Percentiles rank a stretch among this genome's conserved stretches.
Evolutionary conservation across 2,888 invertebrate genomes (phyloP).

Genomic region (Metalampra italica): DNA sequence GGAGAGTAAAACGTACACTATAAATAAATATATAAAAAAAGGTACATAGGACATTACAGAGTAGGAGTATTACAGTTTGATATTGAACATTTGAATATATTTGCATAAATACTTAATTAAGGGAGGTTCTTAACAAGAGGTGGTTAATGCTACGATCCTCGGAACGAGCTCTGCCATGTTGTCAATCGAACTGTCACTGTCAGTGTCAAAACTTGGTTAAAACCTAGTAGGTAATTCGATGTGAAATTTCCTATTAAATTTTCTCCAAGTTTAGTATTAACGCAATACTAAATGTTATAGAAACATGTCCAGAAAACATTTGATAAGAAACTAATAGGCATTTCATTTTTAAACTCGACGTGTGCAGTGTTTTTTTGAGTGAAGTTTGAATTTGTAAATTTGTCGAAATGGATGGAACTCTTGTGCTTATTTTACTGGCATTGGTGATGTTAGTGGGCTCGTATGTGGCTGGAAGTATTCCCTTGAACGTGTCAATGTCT

Average conservation of each 20-base stretch:
- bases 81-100: too few relatives aligned
- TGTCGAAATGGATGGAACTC: conserved; percentile 86
- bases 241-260: not conserved
- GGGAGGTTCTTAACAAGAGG: too few relatives aligned
- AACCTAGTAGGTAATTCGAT: too few relatives aligned
- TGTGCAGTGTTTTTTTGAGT: not conserved
- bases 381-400: too few relatives aligned
- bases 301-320: conserved; percentile 33
- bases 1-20: too few relatives aligned
- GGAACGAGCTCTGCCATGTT: not conserved
- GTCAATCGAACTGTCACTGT: not conserved
- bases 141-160: too few relatives aligned
- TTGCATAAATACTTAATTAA: too few relatives aligned
- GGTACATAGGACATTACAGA: too few relatives aligned
- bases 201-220: not conserved
- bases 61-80: too few relatives aligned
- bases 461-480: conserved; percentile 96
- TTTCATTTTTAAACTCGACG: conserved; percentile 8
- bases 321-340: conserved; percentile 23
- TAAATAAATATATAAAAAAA: too few relatives aligned
- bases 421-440: conserved; percentile 89
- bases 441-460: conserved; percentile 97
- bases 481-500: conserved; percentile 94
- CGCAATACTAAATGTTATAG: conserved; percentile 1
- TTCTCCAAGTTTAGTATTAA: not conserved